phyloP scores from a whole-genome alignment of 37 sponge, comb jelly and placozoan genomes.

The Hexactinellida sp. region DNA sequence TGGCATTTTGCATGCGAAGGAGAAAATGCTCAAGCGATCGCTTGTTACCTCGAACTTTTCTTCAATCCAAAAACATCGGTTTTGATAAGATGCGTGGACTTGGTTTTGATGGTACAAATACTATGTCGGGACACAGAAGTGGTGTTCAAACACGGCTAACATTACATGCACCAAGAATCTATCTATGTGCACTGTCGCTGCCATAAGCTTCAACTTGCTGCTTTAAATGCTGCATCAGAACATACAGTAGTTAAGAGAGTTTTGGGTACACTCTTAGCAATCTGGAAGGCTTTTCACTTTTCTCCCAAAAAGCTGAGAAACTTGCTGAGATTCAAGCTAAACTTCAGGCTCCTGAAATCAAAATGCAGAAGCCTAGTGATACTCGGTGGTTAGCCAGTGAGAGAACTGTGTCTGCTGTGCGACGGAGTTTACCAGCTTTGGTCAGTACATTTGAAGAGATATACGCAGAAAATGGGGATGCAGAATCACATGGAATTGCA shows the following conservation, averaged over 20 bases:
- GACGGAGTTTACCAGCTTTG: constrained; percentile 11
- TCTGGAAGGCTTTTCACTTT: constrained; percentile 28
- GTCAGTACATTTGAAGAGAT: constrained; percentile 14
- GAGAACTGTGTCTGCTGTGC: constrained; percentile 23
- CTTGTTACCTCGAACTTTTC: constrained; percentile 14
- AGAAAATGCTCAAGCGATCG: constrained; percentile 19
- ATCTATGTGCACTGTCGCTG: constrained; percentile 33
- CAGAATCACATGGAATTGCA: neutral
- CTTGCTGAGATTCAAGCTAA: constrained; percentile 17
- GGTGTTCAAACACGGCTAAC: constrained; percentile 25
- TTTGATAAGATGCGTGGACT: constrained; percentile 25
- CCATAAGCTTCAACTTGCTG: constrained; percentile 31
- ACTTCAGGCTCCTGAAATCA: constrained; percentile 26
- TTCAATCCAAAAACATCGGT: constrained; percentile 18
- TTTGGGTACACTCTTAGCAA: constrained; percentile 18
- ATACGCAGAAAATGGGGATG: neutral
- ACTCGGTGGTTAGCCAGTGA: constrained; percentile 28
- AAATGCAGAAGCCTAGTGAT: constrained; percentile 32
- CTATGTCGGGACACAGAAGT: constrained; percentile 35
- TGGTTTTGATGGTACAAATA: constrained; percentile 37
- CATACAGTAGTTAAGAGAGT: too few relatives aligned
- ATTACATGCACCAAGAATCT: constrained; percentile 31
- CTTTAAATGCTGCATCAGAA: constrained; percentile 29
- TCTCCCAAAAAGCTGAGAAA: constrained; percentile 31
- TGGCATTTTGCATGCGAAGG: constrained; percentile 18